These are phyloP conservation scores for Atractosteus spatula DNA, from an alignment of 2,113 vertebrate genomes.

Conservation along the genomic window DNA sequence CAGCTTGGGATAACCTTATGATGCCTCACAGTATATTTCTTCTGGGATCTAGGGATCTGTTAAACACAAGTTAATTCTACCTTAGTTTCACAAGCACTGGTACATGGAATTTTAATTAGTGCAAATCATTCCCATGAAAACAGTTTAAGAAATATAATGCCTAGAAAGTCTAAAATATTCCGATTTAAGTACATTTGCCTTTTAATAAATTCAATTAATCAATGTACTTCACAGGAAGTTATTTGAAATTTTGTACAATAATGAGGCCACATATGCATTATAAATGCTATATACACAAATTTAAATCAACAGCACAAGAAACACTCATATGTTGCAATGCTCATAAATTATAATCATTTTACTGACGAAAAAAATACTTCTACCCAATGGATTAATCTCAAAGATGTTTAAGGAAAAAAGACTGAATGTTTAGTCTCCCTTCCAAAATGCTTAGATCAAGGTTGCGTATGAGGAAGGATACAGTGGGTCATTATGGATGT, in stretches of 20 bases:
- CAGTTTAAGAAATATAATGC: constrained; percentile 10
- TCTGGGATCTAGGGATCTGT: too few relatives aligned
- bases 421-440: not conserved
- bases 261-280: not conserved
- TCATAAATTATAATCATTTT: too few relatives aligned
- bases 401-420: constrained; percentile 4
- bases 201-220: constrained; percentile 21
- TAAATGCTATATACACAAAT: constrained; percentile 13
- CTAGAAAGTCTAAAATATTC: constrained; percentile 28
- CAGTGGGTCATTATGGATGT: not conserved
- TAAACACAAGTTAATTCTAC: too few relatives aligned
- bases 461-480: too few relatives aligned
- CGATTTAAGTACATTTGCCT: constrained; percentile 35
- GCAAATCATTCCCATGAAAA: constrained; percentile 37
- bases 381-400: constrained; percentile 27
- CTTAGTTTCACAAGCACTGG: too few relatives aligned
- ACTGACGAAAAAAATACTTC: constrained; percentile 20
- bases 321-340: not conserved
- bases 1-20: too few relatives aligned
- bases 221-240: constrained; percentile 12
- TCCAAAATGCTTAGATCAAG: constrained; percentile 9
- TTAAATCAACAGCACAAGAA: constrained; percentile 7
- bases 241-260: constrained; percentile 18
- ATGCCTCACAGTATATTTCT: too few relatives aligned
- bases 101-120: constrained; percentile 26